phyloP scores from a whole-genome alignment of 2,888 invertebrate genomes.

The Phytoseiulus persimilis region DNA sequence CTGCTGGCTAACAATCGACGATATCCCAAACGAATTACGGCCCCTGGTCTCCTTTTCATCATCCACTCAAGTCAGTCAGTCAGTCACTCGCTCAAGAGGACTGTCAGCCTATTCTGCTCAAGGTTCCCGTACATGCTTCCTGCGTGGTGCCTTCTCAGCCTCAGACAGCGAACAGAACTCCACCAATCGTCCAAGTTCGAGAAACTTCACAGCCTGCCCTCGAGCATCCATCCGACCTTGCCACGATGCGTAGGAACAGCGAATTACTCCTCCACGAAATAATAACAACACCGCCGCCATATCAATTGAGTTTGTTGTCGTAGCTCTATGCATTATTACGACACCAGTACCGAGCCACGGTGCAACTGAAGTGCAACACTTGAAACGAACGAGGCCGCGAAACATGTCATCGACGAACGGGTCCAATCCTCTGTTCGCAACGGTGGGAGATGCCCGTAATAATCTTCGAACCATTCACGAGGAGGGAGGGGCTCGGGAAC shows the following conservation, averaged over 20 bases:
- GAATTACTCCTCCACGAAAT: background rate
- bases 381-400: background rate
- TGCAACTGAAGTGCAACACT: background rate
- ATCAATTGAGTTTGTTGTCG: background rate
- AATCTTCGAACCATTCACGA: conserved; percentile 37
- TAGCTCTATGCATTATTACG: background rate
- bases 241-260: background rate
- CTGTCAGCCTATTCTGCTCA: background rate
- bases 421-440: conserved; percentile 29
- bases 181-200: background rate
- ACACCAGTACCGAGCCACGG: no score
- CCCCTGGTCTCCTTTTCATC: background rate
- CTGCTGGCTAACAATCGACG: background rate
- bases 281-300: background rate
- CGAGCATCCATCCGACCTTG: background rate
- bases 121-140: conserved; percentile 33
- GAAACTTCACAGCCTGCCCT: background rate
- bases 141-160: conserved; percentile 35
- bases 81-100: background rate
- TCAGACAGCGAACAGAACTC: background rate
- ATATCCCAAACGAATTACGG: background rate
- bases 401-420: conserved; percentile 13
- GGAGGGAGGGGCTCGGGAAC: conserved; percentile 31
- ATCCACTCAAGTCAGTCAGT: background rate
- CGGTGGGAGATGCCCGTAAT: conserved; percentile 36